Evolutionary conservation across 1,140 invertebrate species (phyloP).

Genomic region (Polypedilum pembai): DNA sequence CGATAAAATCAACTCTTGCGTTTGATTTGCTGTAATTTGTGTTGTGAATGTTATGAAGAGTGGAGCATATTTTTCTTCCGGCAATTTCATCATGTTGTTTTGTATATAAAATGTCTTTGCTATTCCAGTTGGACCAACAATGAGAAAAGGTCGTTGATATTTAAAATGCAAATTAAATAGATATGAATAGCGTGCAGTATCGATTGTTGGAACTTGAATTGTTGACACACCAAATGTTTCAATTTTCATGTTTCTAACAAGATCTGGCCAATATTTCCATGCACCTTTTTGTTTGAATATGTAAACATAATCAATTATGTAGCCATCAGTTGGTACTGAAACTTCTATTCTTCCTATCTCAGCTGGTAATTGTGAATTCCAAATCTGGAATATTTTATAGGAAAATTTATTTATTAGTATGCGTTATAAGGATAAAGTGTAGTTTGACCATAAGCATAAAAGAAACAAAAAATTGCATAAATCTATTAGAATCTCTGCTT

Average conservation of each 20-base stretch:
- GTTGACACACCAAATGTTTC: conserved; percentile 38
- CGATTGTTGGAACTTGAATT: conserved; percentile 65
- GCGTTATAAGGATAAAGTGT: too few relatives aligned
- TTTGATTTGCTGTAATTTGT: conserved; percentile 76
- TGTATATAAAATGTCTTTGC: conserved; percentile 88
- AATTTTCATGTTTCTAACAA: conserved; percentile 45
- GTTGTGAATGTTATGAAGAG: conserved; percentile 84
- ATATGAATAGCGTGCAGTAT: conserved; percentile 69
- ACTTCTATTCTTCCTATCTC: conserved; percentile 60
- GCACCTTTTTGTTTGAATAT: conserved; percentile 62
- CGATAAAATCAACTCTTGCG: conserved; percentile 78
- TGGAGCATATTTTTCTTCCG: conserved; percentile 65
- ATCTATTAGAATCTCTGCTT: too few relatives aligned
- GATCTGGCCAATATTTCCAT: conserved; percentile 69
- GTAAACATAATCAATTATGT: conserved; percentile 75
- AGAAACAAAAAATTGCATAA: too few relatives aligned
- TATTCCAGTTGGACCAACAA: conserved; percentile 86
- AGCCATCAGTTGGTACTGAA: conserved; percentile 62
- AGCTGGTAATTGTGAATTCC: conserved; percentile 55
- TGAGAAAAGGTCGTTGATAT: conserved; percentile 59
- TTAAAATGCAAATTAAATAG: conserved; percentile 56
- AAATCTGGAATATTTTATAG: conserved; percentile 51
- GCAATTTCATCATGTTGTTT: conserved; percentile 71
- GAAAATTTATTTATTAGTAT: too few relatives aligned
- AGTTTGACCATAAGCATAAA: too few relatives aligned